Percentiles rank a stretch among this genome's conserved stretches.
Conservation (phyloP, 2,113 vertebrate genomes). For the Indicator maculatus region DNA sequence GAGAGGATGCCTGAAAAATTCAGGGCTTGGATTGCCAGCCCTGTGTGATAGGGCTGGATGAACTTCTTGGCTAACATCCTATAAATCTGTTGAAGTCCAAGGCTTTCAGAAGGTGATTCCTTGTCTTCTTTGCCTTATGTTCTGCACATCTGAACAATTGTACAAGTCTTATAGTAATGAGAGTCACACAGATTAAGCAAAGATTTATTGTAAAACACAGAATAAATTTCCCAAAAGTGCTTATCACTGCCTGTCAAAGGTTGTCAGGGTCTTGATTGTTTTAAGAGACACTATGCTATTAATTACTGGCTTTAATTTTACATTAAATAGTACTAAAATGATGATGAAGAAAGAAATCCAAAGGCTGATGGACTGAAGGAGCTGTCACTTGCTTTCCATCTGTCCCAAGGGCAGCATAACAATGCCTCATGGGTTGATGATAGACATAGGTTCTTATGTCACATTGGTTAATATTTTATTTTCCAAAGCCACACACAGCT, state of each 20-base stretch:
- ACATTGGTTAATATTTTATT: constrained; percentile 73
- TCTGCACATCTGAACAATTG: not conserved
- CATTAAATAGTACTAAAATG: constrained; percentile 47
- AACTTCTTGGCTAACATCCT: not conserved
- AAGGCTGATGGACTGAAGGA: constrained; percentile 49
- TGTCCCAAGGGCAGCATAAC: constrained; percentile 50
- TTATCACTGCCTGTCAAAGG: not conserved
- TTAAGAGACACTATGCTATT: constrained; percentile 59
- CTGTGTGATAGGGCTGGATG: not conserved
- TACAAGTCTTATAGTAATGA: not conserved
- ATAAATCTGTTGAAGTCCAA: not conserved
- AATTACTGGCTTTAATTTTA: constrained; percentile 60
- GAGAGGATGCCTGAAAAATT: not conserved
- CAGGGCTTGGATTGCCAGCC: not conserved
- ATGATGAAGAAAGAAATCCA: constrained; percentile 19
- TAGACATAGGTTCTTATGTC: not conserved
- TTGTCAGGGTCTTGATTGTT: constrained; percentile 56
- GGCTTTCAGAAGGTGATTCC: not conserved
- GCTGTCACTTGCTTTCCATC: constrained; percentile 39
- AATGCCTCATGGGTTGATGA: constrained; percentile 37
- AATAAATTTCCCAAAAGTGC: not conserved
- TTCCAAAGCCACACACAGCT: constrained; percentile 33
- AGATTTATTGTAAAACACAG: not conserved
- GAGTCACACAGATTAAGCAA: not conserved
- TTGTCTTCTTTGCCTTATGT: not conserved